Evolutionary conservation across 2,797 vertebrate genomes (phyloP).

Genomic region (Lutjanus argentimaculatus): DNA sequence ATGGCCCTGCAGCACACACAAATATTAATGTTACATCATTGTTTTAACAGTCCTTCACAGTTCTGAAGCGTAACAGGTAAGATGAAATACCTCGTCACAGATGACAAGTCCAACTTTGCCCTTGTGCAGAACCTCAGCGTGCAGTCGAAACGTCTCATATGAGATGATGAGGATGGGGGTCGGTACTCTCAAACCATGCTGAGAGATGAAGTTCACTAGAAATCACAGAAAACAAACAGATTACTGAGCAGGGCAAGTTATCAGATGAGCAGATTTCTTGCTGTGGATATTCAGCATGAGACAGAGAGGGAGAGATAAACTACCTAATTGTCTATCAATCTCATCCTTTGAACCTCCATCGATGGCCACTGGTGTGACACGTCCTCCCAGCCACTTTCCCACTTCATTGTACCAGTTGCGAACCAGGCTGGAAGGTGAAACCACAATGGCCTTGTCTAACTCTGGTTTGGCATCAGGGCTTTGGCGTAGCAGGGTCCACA

Average conservation of each 20-base stretch:
- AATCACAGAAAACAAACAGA: slow-evolving; percentile 13
- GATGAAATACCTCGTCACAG: slow-evolving; percentile 92
- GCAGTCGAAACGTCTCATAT: slow-evolving; percentile 98
- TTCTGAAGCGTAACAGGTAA: neutral
- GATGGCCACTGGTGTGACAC: slow-evolving; percentile 93
- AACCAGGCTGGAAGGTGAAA: slow-evolving; percentile 97
- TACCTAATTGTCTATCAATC: slow-evolving; percentile 93
- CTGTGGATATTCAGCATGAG: neutral
- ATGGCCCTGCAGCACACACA: slow-evolving; percentile 88
- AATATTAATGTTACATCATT: neutral
- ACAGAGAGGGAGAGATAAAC: neutral
- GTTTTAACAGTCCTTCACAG: neutral
- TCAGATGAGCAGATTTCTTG: neutral
- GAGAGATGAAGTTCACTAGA: slow-evolving; percentile 92
- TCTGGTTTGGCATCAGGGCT: slow-evolving; percentile 94
- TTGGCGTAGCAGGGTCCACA: slow-evolving; percentile 96
- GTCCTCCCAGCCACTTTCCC: slow-evolving; percentile 95
- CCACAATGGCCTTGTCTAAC: slow-evolving; percentile 95
- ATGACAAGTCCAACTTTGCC: slow-evolving; percentile 94
- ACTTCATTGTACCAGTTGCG: slow-evolving; percentile 98
- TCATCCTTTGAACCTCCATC: slow-evolving; percentile 96
- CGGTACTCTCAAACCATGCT: slow-evolving; percentile 90
- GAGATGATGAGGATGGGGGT: slow-evolving; percentile 97
- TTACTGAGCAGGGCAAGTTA: neutral
- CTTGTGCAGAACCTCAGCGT: slow-evolving; percentile 90